These are phyloP conservation scores for Nemopilema nomurai DNA, from an alignment of 30 jellyfish, hydroid and myxozoan genomes.

Conservation along the genomic window DNA sequence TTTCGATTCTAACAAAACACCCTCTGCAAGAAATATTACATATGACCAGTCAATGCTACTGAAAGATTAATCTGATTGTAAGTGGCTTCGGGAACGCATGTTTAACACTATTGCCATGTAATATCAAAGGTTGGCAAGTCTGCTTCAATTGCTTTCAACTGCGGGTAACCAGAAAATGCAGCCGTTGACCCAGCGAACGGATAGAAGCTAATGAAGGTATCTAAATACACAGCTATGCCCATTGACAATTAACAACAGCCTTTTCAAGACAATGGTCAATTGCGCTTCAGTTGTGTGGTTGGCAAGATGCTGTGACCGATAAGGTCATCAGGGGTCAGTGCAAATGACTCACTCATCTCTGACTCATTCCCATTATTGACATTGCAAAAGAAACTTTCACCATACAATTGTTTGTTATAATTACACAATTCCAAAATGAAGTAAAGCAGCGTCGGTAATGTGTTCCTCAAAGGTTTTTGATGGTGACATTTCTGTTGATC, in stretches of 20 bases:
- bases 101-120: neutral
- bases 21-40: slow-evolving; percentile 51
- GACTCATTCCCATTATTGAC: neutral
- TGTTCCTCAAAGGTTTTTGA: too few relatives aligned
- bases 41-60: slow-evolving; percentile 18
- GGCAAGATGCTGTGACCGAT: neutral
- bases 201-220: neutral
- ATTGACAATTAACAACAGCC: neutral
- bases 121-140: slow-evolving; percentile 16
- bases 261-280: neutral
- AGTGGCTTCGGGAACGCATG: neutral
- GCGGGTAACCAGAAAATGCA: neutral
- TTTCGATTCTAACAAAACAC: slow-evolving; percentile 10
- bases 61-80: neutral
- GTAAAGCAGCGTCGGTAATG: too few relatives aligned
- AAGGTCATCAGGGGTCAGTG: neutral
- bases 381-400: neutral
- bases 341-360: neutral
- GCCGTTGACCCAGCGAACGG: neutral
- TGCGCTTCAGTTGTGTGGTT: neutral
- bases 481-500: too few relatives aligned
- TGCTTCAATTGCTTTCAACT: neutral
- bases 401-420: too few relatives aligned
- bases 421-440: too few relatives aligned
- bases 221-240: neutral